These are phyloP conservation scores for Megalopta genalis DNA, from an alignment of 1,140 invertebrate genomes.

Conservation along the genomic window DNA sequence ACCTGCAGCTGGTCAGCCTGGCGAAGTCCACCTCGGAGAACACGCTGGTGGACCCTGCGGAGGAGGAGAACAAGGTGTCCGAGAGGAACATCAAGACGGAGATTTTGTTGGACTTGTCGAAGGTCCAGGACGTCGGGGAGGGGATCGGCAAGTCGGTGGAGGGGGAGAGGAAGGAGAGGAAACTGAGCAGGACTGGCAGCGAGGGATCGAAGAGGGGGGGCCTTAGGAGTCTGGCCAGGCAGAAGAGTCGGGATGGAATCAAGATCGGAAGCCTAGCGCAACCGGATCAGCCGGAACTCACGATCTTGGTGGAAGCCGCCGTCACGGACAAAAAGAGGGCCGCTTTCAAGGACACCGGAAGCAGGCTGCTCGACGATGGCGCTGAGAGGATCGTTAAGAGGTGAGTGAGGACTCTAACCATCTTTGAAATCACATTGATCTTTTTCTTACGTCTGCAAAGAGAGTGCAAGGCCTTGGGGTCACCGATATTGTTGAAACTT, in stretches of 20 bases:
- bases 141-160: constrained; percentile 9
- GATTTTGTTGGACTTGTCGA: constrained; percentile 73
- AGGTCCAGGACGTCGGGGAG: constrained; percentile 57
- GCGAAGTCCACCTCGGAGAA: constrained; percentile 73
- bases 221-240: background rate
- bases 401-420: background rate
- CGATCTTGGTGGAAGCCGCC: constrained; percentile 26
- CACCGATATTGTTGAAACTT: too few species aligned
- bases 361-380: constrained; percentile 3
- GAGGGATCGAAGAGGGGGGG: constrained; percentile 52
- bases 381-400: background rate
- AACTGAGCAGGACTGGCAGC: constrained; percentile 56
- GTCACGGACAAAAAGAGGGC: constrained; percentile 8
- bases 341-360: background rate
- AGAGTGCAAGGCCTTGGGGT: too few species aligned
- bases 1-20: constrained; percentile 54
- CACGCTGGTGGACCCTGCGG: constrained; percentile 37
- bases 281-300: constrained; percentile 48
- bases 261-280: constrained; percentile 49
- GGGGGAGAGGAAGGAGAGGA: constrained; percentile 34
- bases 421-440: too few species aligned
- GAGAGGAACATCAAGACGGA: constrained; percentile 73
- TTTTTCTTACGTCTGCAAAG: too few species aligned
- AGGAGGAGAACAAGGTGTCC: constrained; percentile 62
- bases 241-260: constrained; percentile 21